Evolutionary conservation across 2,797 vertebrate genomes (phyloP).

Genomic region (Acanthurus leucopareius): DNA sequence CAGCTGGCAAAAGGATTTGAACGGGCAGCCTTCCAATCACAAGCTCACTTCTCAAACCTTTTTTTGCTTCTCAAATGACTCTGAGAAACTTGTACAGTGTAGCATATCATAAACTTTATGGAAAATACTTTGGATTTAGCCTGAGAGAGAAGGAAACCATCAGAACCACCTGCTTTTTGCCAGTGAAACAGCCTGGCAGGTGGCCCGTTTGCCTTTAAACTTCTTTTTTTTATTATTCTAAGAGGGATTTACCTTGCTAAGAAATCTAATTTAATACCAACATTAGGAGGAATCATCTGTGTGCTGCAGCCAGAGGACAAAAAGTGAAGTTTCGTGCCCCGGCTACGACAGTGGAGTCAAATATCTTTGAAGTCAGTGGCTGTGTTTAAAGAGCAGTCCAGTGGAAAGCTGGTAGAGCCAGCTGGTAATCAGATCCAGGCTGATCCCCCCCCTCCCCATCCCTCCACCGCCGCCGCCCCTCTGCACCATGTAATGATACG

Average conservation of each 20-base stretch:
- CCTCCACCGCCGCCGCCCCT: conserved; percentile 43
- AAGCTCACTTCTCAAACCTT: conserved; percentile 22
- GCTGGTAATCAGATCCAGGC: conserved; percentile 78
- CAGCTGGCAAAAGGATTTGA: conserved; percentile 56
- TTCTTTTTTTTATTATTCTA: conserved; percentile 1
- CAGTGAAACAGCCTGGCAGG: conserved; percentile 34
- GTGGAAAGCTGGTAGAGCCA: conserved; percentile 74
- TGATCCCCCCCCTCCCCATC: conserved; percentile 44
- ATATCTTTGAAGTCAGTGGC: conserved; percentile 63
- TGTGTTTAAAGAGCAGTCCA: conserved; percentile 67
- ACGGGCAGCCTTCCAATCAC: conserved; percentile 51
- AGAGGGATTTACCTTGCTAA: conserved; percentile 1
- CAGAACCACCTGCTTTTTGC: conserved; percentile 46
- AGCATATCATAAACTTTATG: conserved; percentile 31
- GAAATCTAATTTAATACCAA: conserved; percentile 25
- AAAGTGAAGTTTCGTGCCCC: conserved; percentile 25
- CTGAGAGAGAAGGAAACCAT: conserved; percentile 13
- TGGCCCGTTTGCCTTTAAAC: conserved; percentile 7
- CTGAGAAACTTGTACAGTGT: conserved; percentile 14
- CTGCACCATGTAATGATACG: conserved; percentile 68
- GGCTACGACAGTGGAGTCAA: conserved; percentile 42
- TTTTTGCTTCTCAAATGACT: conserved; percentile 29
- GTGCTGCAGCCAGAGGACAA: conserved; percentile 23
- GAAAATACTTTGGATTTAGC: conserved; percentile 31
- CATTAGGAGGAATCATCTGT: conserved; percentile 29